A percentile compares a stretch with the other conserved stretches of the same genome.
Conservation (phyloP, 2,888 invertebrate genomes). For the Xanthia icteritia region DNA sequence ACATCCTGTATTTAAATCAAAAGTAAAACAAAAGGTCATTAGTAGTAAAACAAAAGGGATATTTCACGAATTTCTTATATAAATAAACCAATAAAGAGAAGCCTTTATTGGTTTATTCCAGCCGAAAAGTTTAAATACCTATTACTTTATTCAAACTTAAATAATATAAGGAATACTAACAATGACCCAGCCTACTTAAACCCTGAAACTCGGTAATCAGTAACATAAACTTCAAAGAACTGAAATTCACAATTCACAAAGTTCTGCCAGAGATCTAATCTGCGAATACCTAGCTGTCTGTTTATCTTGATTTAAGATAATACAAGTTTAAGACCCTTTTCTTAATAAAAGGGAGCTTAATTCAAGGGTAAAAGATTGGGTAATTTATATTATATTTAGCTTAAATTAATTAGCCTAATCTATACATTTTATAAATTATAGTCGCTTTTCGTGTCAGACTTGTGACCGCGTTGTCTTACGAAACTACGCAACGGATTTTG, state of each 20-base stretch:
- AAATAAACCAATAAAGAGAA: no score
- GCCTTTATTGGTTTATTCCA: not conserved
- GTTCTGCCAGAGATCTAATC: conserved; percentile 41
- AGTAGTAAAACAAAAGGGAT: not conserved
- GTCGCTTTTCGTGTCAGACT: not conserved
- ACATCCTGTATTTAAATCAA: conserved; percentile 12
- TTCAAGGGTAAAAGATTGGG: conserved; percentile 14
- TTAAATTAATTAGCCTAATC: conserved; percentile 46
- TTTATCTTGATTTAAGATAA: conserved; percentile 55
- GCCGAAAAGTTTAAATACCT: not conserved
- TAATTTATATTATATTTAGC: conserved; percentile 41
- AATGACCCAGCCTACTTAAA: conserved; percentile 22
- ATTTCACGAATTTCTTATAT: no score
- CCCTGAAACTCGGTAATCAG: conserved; percentile 37
- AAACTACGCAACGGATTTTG: not conserved
- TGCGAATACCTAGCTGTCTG: conserved; percentile 28
- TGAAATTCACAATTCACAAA: conserved; percentile 52
- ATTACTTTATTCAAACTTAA: conserved; percentile 14
- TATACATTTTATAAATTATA: not conserved
- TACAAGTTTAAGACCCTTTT: conserved; percentile 27
- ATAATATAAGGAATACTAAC: conserved; percentile 26
- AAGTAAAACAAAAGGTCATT: no score
- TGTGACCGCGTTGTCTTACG: not conserved
- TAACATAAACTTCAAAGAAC: conserved; percentile 24
- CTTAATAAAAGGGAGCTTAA: conserved; percentile 16